phyloP scores from a whole-genome alignment of 1,140 invertebrate species.

The Babylonia areolata region DNA sequence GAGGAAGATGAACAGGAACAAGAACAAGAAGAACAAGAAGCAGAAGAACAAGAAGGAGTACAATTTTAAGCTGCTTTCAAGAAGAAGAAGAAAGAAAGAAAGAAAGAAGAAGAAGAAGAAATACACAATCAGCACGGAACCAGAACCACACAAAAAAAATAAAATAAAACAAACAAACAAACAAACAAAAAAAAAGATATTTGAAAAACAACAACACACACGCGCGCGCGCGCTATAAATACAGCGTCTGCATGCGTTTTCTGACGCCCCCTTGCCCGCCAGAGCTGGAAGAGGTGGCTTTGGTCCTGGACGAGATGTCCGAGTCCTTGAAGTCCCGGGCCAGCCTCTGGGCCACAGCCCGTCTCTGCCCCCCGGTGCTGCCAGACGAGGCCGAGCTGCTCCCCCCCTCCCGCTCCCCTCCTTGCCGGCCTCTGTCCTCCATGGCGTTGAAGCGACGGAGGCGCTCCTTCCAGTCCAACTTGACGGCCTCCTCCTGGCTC shows the following conservation, averaged over 20 bases:
- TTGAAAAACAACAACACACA: too few relatives aligned
- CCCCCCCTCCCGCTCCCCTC: slow-evolving; percentile 22
- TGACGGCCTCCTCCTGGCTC: not conserved
- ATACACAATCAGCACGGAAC: not conserved
- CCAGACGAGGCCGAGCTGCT: slow-evolving; percentile 45
- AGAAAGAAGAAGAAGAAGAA: not conserved
- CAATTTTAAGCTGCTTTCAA: not conserved
- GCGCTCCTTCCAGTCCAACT: slow-evolving; percentile 15
- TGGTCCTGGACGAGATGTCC: slow-evolving; percentile 50
- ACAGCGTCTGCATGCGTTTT: slow-evolving; percentile 47
- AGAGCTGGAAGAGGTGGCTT: slow-evolving; percentile 39
- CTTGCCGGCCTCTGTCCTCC: not conserved
- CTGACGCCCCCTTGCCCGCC: slow-evolving; percentile 33
- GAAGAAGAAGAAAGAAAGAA: not conserved
- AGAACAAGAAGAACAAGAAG: not conserved
- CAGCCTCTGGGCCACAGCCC: slow-evolving; percentile 19
- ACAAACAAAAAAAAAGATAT: too few relatives aligned
- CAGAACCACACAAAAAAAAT: too few relatives aligned
- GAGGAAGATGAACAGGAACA: not conserved
- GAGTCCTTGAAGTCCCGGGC: slow-evolving; percentile 54
- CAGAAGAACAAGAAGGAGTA: not conserved
- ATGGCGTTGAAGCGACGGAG: slow-evolving; percentile 17
- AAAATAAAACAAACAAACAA: too few relatives aligned
- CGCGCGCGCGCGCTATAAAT: slow-evolving; percentile 31
- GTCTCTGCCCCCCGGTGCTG: slow-evolving; percentile 33